A percentile compares a stretch with the other conserved stretches of the same genome.
Conservation (phyloP, 2,113 vertebrate genomes). For the Paracanthobrama guichenoti region DNA sequence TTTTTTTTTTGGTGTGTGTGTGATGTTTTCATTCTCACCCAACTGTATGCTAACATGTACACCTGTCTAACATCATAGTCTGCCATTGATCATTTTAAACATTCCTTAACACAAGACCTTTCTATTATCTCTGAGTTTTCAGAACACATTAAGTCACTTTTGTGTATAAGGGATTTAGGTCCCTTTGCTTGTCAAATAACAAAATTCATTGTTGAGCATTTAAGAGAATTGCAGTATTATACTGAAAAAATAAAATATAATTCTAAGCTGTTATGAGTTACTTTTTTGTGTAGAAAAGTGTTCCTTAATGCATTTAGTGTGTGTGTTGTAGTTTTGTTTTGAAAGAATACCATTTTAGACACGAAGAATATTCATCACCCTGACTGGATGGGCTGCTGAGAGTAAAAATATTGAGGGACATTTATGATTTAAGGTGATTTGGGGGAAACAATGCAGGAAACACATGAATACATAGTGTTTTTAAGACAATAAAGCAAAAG, state of each 20-base stretch:
- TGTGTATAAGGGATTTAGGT: not conserved
- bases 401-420: not conserved
- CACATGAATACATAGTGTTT: not conserved
- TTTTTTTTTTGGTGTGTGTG: not conserved
- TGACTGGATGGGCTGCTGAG: not conserved
- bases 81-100: not conserved
- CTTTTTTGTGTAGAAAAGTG: not conserved
- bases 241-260: slow-evolving; percentile 3
- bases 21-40: not conserved
- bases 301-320: not conserved
- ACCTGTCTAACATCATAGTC: not conserved
- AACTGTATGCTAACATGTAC: not conserved
- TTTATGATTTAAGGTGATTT: not conserved
- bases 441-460: not conserved
- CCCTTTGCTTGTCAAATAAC: not conserved
- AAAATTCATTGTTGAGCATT: not conserved
- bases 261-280: not conserved
- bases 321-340: no score
- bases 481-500: not conserved
- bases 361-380: not conserved
- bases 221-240: not conserved
- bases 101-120: not conserved
- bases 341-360: not conserved
- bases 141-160: not conserved
- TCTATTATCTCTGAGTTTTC: not conserved